A percentile compares a stretch with the other conserved stretches of the same genome.
These are phyloP conservation scores for Pseudolaguvia tuberculata DNA, from an alignment of 2,113 vertebrate genomes.

Conservation along the genomic window DNA sequence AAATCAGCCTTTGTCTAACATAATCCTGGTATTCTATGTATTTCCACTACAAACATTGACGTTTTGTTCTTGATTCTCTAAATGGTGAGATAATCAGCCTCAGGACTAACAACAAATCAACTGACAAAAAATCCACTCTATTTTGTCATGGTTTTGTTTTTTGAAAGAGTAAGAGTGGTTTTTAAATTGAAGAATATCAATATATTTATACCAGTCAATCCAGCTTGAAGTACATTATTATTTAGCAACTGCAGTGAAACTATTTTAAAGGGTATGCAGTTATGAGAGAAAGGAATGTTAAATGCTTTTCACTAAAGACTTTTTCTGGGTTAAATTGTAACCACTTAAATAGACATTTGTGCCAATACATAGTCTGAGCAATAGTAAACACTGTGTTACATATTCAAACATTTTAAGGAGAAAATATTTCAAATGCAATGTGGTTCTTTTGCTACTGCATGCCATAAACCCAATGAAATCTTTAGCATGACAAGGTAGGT, in stretches of 20 bases:
- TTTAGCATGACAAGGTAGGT: slow-evolving; percentile 12
- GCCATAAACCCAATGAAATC: slow-evolving; percentile 28
- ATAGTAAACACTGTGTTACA: neutral
- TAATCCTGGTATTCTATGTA: neutral
- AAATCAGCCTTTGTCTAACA: neutral
- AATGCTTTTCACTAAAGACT: neutral
- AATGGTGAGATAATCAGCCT: neutral
- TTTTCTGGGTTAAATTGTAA: neutral
- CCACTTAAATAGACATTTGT: neutral
- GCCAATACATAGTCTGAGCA: neutral
- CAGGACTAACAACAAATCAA: neutral
- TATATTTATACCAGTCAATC: no score
- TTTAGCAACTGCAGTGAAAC: neutral
- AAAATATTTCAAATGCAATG: neutral
- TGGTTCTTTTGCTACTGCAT: slow-evolving; percentile 15
- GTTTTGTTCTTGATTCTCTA: slow-evolving; percentile 7
- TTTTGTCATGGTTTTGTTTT: neutral
- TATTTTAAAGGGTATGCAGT: neutral
- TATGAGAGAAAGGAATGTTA: neutral
- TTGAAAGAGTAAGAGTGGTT: no score
- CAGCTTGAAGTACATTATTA: neutral
- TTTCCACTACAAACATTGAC: slow-evolving; percentile 2
- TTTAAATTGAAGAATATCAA: no score
- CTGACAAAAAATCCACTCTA: neutral
- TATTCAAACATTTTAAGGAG: neutral